phyloP scores from a whole-genome alignment of 2,797 vertebrate genomes.

The Leptodon cayanensis region DNA sequence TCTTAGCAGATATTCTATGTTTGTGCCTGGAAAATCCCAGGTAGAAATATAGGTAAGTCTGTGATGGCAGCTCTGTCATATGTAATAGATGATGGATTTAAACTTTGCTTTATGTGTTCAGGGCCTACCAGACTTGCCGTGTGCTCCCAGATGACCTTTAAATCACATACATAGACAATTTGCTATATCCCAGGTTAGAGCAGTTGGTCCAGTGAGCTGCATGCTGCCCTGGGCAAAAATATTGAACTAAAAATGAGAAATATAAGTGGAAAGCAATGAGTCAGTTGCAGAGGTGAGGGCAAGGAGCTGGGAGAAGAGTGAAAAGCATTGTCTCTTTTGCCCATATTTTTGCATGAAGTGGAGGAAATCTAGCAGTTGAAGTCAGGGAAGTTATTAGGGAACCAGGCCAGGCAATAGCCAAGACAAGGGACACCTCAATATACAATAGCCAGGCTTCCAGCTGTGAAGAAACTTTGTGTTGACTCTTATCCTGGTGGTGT shows the following conservation, averaged over 20 bases:
- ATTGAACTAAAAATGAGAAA: not conserved
- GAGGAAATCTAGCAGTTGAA: not conserved
- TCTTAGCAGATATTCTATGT: not conserved
- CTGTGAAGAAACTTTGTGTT: not conserved
- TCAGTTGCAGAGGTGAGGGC: not conserved
- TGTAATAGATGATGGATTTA: not conserved
- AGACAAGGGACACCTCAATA: not conserved
- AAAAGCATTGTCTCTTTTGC: not conserved
- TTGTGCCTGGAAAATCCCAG: not conserved
- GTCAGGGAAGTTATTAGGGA: not conserved
- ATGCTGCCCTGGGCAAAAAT: not conserved
- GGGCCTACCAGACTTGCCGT: not conserved
- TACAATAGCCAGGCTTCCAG: not conserved
- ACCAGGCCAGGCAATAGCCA: not conserved
- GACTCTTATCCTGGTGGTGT: not conserved
- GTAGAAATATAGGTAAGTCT: not conserved
- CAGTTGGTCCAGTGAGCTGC: not conserved
- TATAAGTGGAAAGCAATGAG: not conserved
- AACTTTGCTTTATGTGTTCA: not conserved
- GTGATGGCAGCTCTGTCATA: not conserved
- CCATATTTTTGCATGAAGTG: not conserved
- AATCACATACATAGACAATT: not conserved
- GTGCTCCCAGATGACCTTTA: not conserved
- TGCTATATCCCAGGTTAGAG: not conserved
- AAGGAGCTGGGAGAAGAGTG: not conserved